These are phyloP conservation scores for Hirtodrosophila alboralis DNA, from an alignment of 2,888 invertebrate species.

Conservation along the genomic window DNA sequence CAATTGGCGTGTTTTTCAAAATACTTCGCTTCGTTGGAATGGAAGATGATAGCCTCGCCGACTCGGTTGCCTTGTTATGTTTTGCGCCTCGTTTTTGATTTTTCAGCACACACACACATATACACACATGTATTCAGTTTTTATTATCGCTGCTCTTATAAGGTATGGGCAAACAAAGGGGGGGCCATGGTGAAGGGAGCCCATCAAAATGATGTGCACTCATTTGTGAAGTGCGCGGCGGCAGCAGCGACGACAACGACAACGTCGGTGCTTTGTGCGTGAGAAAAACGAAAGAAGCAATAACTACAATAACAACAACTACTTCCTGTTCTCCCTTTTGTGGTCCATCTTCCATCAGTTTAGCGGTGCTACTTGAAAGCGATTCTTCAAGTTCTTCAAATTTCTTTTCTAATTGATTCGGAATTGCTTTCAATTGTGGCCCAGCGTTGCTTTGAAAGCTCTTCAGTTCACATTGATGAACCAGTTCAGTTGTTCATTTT, in stretches of 20 bases:
- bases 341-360: conserved; percentile 1
- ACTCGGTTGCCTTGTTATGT: conserved; percentile 53
- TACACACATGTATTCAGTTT: conserved; percentile 21
- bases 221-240: conserved; percentile 69
- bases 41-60: conserved; percentile 68
- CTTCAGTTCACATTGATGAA: too few species aligned
- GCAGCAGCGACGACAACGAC: conserved; percentile 21
- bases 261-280: conserved; percentile 52
- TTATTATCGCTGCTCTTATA: conserved; percentile 50
- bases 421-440: conserved; percentile 65
- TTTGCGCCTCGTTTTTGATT: conserved; percentile 42
- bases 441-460: too few species aligned
- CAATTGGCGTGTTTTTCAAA: conserved; percentile 76
- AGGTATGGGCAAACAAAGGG: background rate
- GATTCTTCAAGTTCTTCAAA: conserved; percentile 57
- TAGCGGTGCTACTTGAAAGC: conserved; percentile 68
- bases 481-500: too few species aligned
- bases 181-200: conserved; percentile 30
- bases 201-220: conserved; percentile 71
- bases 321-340: conserved; percentile 14
- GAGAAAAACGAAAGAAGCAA: conserved; percentile 40
- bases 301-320: conserved; percentile 17
- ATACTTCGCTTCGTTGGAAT: conserved; percentile 65
- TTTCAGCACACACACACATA: conserved; percentile 26
- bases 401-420: conserved; percentile 69